Base-by-base conservation (phyloP, 1,140 invertebrate genomes). In the Campodea augens region DNA sequence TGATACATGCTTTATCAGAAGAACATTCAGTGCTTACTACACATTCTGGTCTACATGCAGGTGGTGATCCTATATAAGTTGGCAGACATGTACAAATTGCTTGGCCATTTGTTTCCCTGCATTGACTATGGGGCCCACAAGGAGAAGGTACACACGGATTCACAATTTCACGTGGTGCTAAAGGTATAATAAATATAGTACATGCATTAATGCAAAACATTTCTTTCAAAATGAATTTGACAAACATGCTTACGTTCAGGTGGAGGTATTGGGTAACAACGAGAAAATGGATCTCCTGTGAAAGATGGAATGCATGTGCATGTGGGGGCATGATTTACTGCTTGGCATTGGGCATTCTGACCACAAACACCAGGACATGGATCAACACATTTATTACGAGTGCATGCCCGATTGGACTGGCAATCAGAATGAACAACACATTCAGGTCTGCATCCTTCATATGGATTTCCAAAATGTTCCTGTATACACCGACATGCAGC, bases 361-460 rank as follows among this genome's bases (percentile, higher is more conserved):
- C 81, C 81, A 58, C 82, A 86, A 25, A 77, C 77, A 44, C 80
- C 80, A 7, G 76, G 73, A 52, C 83, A 87, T 19, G 83, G 83
- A 63, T 86, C 77, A 19, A 67, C 64, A 54, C 85, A 89, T 58
- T 82, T 84, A 49, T 82, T 82, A 52, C 76, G 73, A 44, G 81
- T 68, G 55, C 85, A 89, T 27, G 80, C 77, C 57, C 79, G 78
- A 56, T 84, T 74, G 50, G 78, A 68, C 13, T 73, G 69, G 62
- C 85, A 89, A 60, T 89, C 84, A 15, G 77, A 72, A 54, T 78
- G 83, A 4, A 80, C 66, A 4, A 83, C 74, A 56, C 83, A 88
- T 61, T 86, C 80, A 4, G 82, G 81, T 53, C 80, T 64, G 54
- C 82, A 86, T 2, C 74, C 74, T 60, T 80, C 75, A 50, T 78